Evolutionary conservation across 1,140 invertebrate species (phyloP).

Genomic region (Calycopis cecrops): DNA sequence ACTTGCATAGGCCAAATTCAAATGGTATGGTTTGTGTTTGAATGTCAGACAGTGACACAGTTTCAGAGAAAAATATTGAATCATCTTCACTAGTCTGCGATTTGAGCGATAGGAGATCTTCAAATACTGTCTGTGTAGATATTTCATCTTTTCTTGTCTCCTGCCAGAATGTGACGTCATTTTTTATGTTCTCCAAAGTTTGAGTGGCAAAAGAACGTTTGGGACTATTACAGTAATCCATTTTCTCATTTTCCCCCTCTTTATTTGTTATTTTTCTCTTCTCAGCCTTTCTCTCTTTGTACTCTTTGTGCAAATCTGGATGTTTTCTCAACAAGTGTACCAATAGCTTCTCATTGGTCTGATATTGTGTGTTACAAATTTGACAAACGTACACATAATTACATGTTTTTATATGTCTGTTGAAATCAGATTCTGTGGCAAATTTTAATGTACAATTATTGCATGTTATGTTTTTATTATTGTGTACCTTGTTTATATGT

Average conservation of each 20-base stretch:
- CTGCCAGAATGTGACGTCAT: slow-evolving; percentile 41
- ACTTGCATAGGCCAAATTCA: slow-evolving; percentile 51
- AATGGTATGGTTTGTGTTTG: slow-evolving; percentile 58
- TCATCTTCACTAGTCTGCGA: slow-evolving; percentile 55
- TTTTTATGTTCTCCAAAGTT: slow-evolving; percentile 48
- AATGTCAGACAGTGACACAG: slow-evolving; percentile 54
- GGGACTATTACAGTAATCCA: slow-evolving; percentile 44
- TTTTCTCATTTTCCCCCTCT: slow-evolving; percentile 1
- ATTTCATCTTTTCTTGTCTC: slow-evolving; percentile 50
- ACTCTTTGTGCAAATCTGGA: slow-evolving; percentile 45
- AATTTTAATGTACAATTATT: slow-evolving; percentile 33
- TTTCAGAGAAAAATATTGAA: slow-evolving; percentile 50
- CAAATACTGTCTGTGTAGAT: slow-evolving; percentile 59
- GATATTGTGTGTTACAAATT: slow-evolving; percentile 40
- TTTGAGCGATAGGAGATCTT: slow-evolving; percentile 48
- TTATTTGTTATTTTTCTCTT: slow-evolving; percentile 30
- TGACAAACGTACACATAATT: slow-evolving; percentile 37
- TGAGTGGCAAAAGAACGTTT: slow-evolving; percentile 54
- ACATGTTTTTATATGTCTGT: slow-evolving; percentile 42
- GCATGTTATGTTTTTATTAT: slow-evolving; percentile 31
- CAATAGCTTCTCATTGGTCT: slow-evolving; percentile 39
- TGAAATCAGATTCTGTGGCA: slow-evolving; percentile 23
- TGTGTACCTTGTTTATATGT: slow-evolving; percentile 54
- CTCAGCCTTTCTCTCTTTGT: slow-evolving; percentile 44
- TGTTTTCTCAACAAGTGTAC: slow-evolving; percentile 53